Evolutionary conservation across 35 echinoderm and acorn worm species (phyloP).

Genomic region (Apostichopus japonicus): DNA sequence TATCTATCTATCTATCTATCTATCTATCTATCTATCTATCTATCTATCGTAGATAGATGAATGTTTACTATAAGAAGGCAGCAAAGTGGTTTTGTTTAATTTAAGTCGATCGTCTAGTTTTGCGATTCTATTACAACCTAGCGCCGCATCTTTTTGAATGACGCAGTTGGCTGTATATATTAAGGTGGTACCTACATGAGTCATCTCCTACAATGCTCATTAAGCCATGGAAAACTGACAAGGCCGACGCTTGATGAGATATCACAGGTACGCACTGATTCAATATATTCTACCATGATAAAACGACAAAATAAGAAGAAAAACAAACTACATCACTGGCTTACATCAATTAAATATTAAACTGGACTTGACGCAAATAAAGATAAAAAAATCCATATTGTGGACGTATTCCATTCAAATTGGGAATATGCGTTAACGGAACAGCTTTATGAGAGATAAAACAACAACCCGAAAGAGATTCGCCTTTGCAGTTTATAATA

Average conservation of each 20-base stretch:
- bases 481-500: too few species aligned
- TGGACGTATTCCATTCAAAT: not conserved
- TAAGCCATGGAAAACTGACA: not conserved
- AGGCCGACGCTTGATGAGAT: not conserved
- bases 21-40: too few species aligned
- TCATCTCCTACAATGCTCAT: not conserved
- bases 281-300: not conserved
- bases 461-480: too few species aligned
- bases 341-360: not conserved
- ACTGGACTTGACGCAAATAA: not conserved
- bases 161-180: not conserved
- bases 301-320: not conserved
- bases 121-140: not conserved
- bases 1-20: too few species aligned
- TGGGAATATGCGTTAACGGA: too few species aligned
- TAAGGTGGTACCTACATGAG: not conserved
- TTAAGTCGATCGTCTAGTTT: too few species aligned
- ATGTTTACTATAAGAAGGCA: too few species aligned
- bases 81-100: too few species aligned
- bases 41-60: too few species aligned
- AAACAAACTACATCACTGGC: not conserved
- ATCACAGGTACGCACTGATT: not conserved
- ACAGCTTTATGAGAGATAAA: too few species aligned
- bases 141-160: not conserved
- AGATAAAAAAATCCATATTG: not conserved